Evolutionary conservation across 2,888 invertebrate species (phyloP).

Genomic region (Clusia tigrina): DNA sequence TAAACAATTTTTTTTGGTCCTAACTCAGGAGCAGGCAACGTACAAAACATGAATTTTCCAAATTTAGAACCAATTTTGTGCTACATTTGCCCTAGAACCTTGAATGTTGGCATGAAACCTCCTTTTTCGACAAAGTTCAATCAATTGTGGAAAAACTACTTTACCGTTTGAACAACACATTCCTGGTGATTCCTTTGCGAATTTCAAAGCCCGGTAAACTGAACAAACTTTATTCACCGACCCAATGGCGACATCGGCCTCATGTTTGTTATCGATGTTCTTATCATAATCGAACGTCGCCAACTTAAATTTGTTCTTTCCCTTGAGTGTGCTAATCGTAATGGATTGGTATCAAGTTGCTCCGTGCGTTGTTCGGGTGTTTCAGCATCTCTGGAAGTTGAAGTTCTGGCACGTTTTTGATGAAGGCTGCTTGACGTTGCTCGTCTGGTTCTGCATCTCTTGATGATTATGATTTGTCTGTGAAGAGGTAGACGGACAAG

Average conservation of each 20-base stretch:
- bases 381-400: background rate
- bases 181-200: constrained; percentile 10
- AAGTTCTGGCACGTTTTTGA: background rate
- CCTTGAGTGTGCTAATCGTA: background rate
- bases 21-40: too few relatives aligned
- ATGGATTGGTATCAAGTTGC: background rate
- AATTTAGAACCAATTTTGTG: too few relatives aligned
- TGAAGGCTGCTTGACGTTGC: background rate
- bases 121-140: too few relatives aligned
- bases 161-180: constrained; percentile 16
- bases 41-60: too few relatives aligned
- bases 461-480: too few relatives aligned
- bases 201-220: constrained; percentile 8
- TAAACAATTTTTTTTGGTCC: too few relatives aligned
- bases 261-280: background rate
- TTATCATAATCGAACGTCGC: constrained; percentile 11
- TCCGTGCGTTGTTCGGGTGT: constrained; percentile 1
- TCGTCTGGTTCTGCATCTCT: background rate
- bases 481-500: too few relatives aligned
- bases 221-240: constrained; percentile 14
- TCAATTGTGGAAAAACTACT: background rate
- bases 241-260: constrained; percentile 4
- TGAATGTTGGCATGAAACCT: too few relatives aligned
- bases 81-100: too few relatives aligned
- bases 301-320: constrained; percentile 11